Conservation (phyloP, 2,888 invertebrate genomes). For the Drosophila tripunctata region DNA sequence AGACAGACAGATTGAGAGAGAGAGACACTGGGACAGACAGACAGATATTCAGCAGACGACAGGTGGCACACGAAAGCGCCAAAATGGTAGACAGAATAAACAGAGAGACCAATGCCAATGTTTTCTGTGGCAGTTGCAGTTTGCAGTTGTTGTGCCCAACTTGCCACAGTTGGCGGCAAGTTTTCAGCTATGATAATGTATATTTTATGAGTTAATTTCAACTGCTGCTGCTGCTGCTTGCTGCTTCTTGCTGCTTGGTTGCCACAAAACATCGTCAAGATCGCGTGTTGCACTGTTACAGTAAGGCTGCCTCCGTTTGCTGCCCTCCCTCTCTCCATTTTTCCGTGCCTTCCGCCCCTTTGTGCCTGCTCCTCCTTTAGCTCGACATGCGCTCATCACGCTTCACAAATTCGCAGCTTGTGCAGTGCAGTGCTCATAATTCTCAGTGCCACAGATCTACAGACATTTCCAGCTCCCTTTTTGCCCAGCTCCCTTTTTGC, state of each 20-base stretch:
- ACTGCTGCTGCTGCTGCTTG: constrained; percentile 26
- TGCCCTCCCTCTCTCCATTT: background rate
- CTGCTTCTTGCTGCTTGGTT: too few relatives aligned
- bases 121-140: constrained; percentile 1
- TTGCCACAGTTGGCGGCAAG: constrained; percentile 31
- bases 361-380: background rate
- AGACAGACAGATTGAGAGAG: background rate
- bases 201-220: constrained; percentile 79
- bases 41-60: constrained; percentile 51
- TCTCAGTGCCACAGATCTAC: constrained; percentile 40
- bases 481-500: background rate
- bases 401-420: constrained; percentile 79
- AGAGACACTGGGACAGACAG: constrained; percentile 1
- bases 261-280: constrained; percentile 52
- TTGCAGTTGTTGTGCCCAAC: background rate
- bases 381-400: constrained; percentile 71
- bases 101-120: constrained; percentile 29
- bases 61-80: constrained; percentile 79
- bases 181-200: constrained; percentile 76
- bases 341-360: background rate
- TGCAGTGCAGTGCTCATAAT: constrained; percentile 71
- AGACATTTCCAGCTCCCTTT: background rate
- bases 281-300: constrained; percentile 71
- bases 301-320: constrained; percentile 35
- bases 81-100: constrained; percentile 73